Conservation (phyloP, 2,113 vertebrate species). For the Campylomormyrus numenius region DNA sequence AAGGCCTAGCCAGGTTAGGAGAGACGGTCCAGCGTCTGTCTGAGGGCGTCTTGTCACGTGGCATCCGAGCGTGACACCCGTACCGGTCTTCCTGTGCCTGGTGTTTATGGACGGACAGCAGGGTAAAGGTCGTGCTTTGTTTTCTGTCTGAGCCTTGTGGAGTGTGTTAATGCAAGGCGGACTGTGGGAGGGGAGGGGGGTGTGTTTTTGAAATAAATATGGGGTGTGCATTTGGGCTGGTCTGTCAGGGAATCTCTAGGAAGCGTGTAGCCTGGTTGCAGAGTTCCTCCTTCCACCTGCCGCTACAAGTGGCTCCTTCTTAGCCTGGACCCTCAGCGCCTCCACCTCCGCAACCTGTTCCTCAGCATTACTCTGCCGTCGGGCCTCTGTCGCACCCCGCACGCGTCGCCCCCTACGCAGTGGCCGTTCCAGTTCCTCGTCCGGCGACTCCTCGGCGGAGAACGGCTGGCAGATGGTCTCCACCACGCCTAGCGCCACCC, state of each 20-base stretch:
- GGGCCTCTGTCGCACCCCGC: background rate
- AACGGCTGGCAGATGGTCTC: conserved; percentile 72
- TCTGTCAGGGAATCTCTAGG: conserved; percentile 36
- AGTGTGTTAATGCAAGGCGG: background rate
- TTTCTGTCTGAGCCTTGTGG: background rate
- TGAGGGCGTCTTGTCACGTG: background rate
- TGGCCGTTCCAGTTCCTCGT: conserved; percentile 43
- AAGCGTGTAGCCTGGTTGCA: conserved; percentile 64
- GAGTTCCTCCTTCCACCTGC: conserved; percentile 36
- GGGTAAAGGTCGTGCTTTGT: background rate
- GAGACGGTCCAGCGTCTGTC: background rate
- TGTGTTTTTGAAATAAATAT: conserved; percentile 18
- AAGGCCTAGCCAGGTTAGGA: background rate
- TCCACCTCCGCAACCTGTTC: background rate
- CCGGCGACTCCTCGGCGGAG: conserved; percentile 34
- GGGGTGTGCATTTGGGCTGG: background rate
- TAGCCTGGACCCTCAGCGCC: conserved; percentile 17
- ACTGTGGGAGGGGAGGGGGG: background rate
- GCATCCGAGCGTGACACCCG: background rate
- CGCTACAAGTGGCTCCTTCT: background rate
- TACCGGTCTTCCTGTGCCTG: background rate
- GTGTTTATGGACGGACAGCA: background rate
- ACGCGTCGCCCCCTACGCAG: background rate
- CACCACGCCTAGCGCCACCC: conserved; percentile 68
- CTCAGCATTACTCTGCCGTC: conserved; percentile 1